Evolutionary conservation across 1,140 invertebrate species (phyloP), one percentile per base, ranked within the genome.

Genomic region (Heliconius hermathena): DNA sequence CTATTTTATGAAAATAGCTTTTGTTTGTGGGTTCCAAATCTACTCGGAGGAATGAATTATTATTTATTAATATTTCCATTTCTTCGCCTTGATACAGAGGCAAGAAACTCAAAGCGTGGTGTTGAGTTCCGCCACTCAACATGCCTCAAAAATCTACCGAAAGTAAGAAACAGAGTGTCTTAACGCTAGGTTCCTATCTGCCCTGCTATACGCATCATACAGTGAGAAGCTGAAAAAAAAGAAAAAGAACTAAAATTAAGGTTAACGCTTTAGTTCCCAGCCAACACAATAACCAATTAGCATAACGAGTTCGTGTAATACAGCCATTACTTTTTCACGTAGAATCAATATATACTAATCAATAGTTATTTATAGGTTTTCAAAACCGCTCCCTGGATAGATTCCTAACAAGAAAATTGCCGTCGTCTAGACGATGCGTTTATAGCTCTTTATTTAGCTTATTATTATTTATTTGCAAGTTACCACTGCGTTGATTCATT

Each of bases 381-480:
- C 38, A 76, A 71, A 60, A 71, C 60, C 57, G 75, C 41, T 72
- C 60, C 60, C 57, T 76, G 52, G 41, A 41, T 76, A 71, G 66
- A 70, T 76, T 66, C 60, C 75, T 71, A 71, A 76, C 66, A 76
- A 76, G 75, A 76, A 76, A 76, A 76, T 76, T 71, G 20, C 75
- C 66, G 38, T 70, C 75, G 75, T 76, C 75, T 76, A 76, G 75
- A 76, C 75, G 66, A 46, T 60, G 46, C 41, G 38, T 76, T 71
- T 72, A 72, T 72, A 71, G 71, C 20, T 71, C 33, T 71, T 36
- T 71, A 71, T 71, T 36, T 72, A 66, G 22, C 26, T 66, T 66
- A 66, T 66, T 66, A 66, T 72, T 72, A 38, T 72, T 72, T 72
- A 72, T 41, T 71, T 71, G 71, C 29, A 38, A n/a, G 57, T 66